Evolutionary conservation across 2,113 vertebrate species (phyloP), one percentile per base, ranked within the genome.

Genomic region (Oryzias melastigma): DNA sequence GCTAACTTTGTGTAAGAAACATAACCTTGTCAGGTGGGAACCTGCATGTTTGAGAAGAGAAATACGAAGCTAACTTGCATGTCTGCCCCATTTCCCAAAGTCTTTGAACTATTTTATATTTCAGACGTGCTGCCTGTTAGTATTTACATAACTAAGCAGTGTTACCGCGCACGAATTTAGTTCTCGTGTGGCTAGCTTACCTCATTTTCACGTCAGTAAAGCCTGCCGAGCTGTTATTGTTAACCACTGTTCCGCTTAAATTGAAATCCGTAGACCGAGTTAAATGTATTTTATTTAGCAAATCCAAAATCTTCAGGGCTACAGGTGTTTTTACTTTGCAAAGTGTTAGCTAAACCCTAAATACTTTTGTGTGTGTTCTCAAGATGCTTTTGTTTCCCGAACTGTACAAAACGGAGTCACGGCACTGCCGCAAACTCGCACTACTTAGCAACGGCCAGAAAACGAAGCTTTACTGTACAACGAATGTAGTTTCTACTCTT

Each of bases 1-100:
- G 78, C 78, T 52, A 58, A 60, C 59, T 71, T 58, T 51, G 25
- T 52, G 43, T 46, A 58, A 68, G 56, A 71, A 83, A 75, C 52
- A 74, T 77, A 85, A 82, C 77, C 82, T 83, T 69, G 76, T 82
- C 81, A 78, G 86, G 81, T 85, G 81, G 83, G 78, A 72, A 75
- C 65, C 79, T 86, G 82, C 83, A 82, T 76, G 77, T 73, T 53
- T 74, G 71, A 72, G 73, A 79, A 66, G 55, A 71, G 58, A 55
- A 43, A 53, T 65, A 53, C 80, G 52, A 72, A 52, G 77, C 81
- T 75, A 85, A 67, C 81, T 65, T 80, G 78, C 81, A 76, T 64
- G 77, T 72, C 69, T 85, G 57, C 62, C 43, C 76, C 69, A 65
- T 72, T 74, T 76, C 75, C 47, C 29, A 47, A 29, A 77, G 52